Percentiles rank a stretch among this genome's conserved stretches.
Evolutionary conservation across 2,113 vertebrate species (phyloP).

Genomic region (Rutilus rutilus): DNA sequence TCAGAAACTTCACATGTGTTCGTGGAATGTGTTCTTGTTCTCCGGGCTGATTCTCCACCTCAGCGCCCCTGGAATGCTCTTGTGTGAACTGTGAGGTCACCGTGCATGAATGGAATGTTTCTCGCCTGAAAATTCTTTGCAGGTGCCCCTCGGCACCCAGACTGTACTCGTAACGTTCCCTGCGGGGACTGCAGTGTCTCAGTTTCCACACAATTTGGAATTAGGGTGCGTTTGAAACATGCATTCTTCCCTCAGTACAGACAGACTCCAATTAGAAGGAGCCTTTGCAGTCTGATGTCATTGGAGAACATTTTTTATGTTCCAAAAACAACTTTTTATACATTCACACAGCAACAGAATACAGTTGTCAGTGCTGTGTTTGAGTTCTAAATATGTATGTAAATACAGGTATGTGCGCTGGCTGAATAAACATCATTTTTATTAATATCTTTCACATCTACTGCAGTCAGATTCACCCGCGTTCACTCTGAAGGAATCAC

Average conservation of each 20-base stretch:
- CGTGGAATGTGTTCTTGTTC: conserved; percentile 52
- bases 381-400: no score
- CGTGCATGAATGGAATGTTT: conserved; percentile 61
- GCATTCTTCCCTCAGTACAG: neutral
- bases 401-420: no score
- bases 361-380: no score
- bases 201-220: conserved; percentile 49
- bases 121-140: conserved; percentile 60
- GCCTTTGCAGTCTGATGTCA: neutral
- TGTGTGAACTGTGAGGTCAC: conserved; percentile 62
- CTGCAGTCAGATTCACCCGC: no score
- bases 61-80: conserved; percentile 64
- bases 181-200: conserved; percentile 27
- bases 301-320: neutral
- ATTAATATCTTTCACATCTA: no score
- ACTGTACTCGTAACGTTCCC: conserved; percentile 60
- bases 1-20: conserved; percentile 60
- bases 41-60: conserved; percentile 7
- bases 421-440: no score
- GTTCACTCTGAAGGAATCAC: no score
- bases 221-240: neutral
- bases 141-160: conserved; percentile 61
- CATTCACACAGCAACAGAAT: no score
- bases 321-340: neutral
- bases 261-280: neutral